phyloP scores from a whole-genome alignment of 2,113 vertebrate genomes.

The Cygnus buccinator region DNA sequence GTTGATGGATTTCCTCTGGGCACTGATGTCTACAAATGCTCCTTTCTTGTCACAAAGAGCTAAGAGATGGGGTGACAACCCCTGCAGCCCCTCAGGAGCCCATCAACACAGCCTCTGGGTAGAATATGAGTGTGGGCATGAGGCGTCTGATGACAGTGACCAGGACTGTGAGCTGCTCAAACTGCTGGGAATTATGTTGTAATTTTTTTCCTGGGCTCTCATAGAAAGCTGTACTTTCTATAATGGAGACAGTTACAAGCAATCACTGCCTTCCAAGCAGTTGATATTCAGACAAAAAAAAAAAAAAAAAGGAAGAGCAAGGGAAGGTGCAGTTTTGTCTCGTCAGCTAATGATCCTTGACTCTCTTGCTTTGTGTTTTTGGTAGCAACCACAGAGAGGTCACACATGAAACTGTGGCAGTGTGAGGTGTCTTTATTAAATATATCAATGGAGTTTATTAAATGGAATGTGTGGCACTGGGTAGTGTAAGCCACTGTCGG shows the following conservation, averaged over 20 bases:
- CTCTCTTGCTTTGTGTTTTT: slow-evolving; percentile 26
- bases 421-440: slow-evolving; percentile 18
- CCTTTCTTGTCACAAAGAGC: too few relatives aligned
- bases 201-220: background rate
- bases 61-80: background rate
- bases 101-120: background rate
- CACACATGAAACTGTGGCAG: slow-evolving; percentile 24
- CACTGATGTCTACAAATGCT: background rate
- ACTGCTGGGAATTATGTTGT: background rate
- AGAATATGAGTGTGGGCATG: background rate
- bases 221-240: background rate
- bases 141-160: background rate
- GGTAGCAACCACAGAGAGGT: slow-evolving; percentile 37
- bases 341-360: slow-evolving; percentile 55
- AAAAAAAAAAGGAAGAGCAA: slow-evolving; percentile 5
- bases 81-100: background rate
- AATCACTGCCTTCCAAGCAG: background rate
- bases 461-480: background rate
- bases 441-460: slow-evolving; percentile 11
- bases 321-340: slow-evolving; percentile 34
- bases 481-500: background rate
- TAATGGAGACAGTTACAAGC: background rate
- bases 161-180: background rate
- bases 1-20: background rate
- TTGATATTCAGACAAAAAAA: background rate